Conservation (phyloP, 2,888 invertebrate species). For the Hypselothyrea guttata region DNA sequence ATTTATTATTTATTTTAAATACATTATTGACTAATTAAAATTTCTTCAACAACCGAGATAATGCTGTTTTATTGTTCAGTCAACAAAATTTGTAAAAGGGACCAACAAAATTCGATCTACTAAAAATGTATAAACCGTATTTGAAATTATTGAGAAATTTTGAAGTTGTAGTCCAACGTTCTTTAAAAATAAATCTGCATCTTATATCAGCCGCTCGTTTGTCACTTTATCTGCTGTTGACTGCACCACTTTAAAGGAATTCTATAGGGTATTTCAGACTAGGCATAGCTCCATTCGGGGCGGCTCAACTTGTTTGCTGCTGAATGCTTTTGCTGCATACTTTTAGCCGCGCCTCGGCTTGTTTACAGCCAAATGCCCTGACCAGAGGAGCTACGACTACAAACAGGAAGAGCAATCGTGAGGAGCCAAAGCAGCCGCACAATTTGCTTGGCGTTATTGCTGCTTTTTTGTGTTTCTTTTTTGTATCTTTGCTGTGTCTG, state of each 20-base stretch:
- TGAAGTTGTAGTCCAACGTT: no score
- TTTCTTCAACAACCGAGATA: no score
- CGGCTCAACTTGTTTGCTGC: not conserved
- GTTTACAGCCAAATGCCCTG: conserved; percentile 58
- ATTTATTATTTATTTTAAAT: no score
- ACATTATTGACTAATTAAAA: no score
- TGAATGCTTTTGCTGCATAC: conserved; percentile 46
- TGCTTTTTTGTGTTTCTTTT: conserved; percentile 62
- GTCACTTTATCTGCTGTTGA: no score
- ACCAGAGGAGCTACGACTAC: conserved; percentile 6
- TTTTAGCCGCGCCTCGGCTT: conserved; percentile 60
- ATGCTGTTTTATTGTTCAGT: no score
- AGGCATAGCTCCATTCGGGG: not conserved
- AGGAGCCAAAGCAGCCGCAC: conserved; percentile 52
- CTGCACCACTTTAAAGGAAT: not conserved
- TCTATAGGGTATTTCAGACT: conserved; percentile 9
- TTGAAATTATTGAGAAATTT: not conserved
- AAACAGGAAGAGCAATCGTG: not conserved
- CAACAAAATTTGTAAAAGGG: no score
- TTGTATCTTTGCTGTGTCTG: conserved; percentile 18
- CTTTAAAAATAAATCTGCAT: no score
- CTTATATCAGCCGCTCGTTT: no score
- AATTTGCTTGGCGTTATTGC: conserved; percentile 67
- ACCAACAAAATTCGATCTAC: no score
- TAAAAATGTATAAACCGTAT: not conserved